phyloP scores from a whole-genome alignment of 2,888 invertebrate species.

The Sphaerophoria taeniata region DNA sequence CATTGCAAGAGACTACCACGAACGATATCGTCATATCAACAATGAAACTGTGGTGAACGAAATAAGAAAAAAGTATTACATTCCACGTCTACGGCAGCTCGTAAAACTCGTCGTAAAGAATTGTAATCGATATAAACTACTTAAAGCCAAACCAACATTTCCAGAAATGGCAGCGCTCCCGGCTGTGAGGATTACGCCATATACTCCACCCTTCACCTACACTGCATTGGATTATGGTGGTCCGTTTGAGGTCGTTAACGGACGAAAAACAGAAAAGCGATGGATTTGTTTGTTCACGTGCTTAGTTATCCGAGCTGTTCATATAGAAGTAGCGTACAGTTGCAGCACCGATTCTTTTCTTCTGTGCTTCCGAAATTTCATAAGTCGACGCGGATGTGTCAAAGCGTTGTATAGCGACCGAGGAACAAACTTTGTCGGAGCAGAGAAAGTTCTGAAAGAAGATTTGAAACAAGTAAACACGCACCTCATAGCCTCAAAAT shows the following conservation, averaged over 20 bases:
- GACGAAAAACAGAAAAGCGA: slow-evolving; percentile 46
- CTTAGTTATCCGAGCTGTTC: slow-evolving; percentile 4
- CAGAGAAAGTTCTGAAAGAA: neutral
- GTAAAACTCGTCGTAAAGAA: neutral
- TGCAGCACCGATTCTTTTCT: slow-evolving; percentile 8
- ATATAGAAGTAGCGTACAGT: slow-evolving; percentile 1
- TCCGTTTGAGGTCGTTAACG: slow-evolving; percentile 37
- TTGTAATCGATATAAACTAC: slow-evolving; percentile 40
- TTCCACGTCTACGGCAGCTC: neutral
- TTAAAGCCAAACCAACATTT: slow-evolving; percentile 1
- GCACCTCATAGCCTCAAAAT: neutral
- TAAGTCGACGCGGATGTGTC: neutral
- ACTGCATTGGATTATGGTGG: slow-evolving; percentile 58
- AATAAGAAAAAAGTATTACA: slow-evolving; percentile 9
- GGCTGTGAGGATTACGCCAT: slow-evolving; percentile 13
- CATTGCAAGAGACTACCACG: slow-evolving; percentile 21
- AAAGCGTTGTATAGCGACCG: neutral
- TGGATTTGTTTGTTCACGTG: slow-evolving; percentile 52
- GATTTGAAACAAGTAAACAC: neutral
- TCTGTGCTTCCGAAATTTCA: neutral
- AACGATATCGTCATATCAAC: slow-evolving; percentile 3
- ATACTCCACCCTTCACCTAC: slow-evolving; percentile 36
- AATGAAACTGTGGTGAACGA: slow-evolving; percentile 16
- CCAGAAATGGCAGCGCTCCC: slow-evolving; percentile 46
- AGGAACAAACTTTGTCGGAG: neutral